Conservation (phyloP, 30 jellyfish, hydroid and myxozoan genomes). For the Morbakka virulenta region DNA sequence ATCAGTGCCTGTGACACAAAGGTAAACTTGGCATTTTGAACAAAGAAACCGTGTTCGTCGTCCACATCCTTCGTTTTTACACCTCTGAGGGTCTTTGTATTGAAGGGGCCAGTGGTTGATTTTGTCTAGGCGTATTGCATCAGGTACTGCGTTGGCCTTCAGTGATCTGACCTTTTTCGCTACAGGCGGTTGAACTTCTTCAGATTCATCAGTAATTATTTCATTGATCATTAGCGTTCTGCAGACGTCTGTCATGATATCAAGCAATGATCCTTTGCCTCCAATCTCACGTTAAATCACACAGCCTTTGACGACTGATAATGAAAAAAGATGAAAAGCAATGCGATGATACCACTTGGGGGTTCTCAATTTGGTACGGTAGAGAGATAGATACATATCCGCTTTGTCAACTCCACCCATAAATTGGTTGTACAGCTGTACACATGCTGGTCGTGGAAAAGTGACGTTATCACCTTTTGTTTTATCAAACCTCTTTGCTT, state of each 20-base stretch:
- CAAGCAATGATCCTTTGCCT: slow-evolving; percentile 13
- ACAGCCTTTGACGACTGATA: slow-evolving; percentile 23
- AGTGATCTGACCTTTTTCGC: slow-evolving; percentile 7
- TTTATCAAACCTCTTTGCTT: slow-evolving; percentile 30
- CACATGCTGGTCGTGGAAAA: slow-evolving; percentile 11
- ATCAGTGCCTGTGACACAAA: too few relatives aligned
- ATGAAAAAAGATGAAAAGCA: slow-evolving; percentile 17
- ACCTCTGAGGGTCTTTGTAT: slow-evolving; percentile 16
- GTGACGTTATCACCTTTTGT: background rate
- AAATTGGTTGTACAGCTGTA: slow-evolving; percentile 27
- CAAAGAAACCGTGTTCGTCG: slow-evolving; percentile 1
- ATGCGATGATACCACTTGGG: slow-evolving; percentile 40
- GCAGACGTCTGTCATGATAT: slow-evolving; percentile 27
- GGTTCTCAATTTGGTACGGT: slow-evolving; percentile 43
- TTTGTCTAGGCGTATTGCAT: slow-evolving; percentile 11
- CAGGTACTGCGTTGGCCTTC: slow-evolving; percentile 29
- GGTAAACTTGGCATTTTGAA: too few relatives aligned
- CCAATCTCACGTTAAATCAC: slow-evolving; percentile 33
- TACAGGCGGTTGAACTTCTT: slow-evolving; percentile 10
- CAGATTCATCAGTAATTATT: background rate
- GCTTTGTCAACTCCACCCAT: slow-evolving; percentile 49
- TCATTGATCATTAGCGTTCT: background rate
- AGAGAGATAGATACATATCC: slow-evolving; percentile 34
- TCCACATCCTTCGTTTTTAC: background rate
- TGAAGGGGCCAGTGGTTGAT: slow-evolving; percentile 37